These are phyloP conservation scores for Trachelus iudaicus DNA, from an alignment of 2,888 invertebrate genomes.

Conservation along the genomic window DNA sequence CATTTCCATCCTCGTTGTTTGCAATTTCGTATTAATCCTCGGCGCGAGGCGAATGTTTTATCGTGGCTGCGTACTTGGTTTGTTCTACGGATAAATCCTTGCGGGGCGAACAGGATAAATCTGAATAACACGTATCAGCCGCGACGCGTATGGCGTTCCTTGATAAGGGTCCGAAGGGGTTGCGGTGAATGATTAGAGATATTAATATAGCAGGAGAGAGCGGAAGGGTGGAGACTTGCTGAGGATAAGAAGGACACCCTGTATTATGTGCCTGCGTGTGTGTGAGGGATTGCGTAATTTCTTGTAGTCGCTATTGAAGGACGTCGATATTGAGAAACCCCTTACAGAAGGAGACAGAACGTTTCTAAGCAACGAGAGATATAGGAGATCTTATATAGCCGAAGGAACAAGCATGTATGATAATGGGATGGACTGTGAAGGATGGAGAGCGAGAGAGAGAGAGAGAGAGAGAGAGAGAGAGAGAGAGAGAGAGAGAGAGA, in stretches of 20 bases:
- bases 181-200: constrained; percentile 63
- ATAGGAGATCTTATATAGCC: background rate
- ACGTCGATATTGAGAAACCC: background rate
- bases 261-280: background rate
- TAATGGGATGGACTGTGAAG: background rate
- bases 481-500: background rate
- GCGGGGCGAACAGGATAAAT: constrained; percentile 59
- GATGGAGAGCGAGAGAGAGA: background rate
- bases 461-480: background rate
- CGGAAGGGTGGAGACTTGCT: constrained; percentile 51
- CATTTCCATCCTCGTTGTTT: constrained; percentile 22
- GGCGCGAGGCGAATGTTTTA: constrained; percentile 47
- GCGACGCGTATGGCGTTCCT: constrained; percentile 52
- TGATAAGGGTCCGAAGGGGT: constrained; percentile 63
- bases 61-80: constrained; percentile 50
- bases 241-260: constrained; percentile 22
- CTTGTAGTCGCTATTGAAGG: background rate
- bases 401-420: background rate
- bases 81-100: constrained; percentile 53
- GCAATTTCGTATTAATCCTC: constrained; percentile 45
- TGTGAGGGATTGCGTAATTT: background rate
- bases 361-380: background rate
- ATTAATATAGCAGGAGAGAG: constrained; percentile 55
- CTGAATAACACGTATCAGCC: constrained; percentile 61
- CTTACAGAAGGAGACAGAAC: background rate